Evolutionary conservation across 2,797 vertebrate species (phyloP), one percentile per base, ranked within the genome.

Genomic region (Arrhamphus sclerolepis): DNA sequence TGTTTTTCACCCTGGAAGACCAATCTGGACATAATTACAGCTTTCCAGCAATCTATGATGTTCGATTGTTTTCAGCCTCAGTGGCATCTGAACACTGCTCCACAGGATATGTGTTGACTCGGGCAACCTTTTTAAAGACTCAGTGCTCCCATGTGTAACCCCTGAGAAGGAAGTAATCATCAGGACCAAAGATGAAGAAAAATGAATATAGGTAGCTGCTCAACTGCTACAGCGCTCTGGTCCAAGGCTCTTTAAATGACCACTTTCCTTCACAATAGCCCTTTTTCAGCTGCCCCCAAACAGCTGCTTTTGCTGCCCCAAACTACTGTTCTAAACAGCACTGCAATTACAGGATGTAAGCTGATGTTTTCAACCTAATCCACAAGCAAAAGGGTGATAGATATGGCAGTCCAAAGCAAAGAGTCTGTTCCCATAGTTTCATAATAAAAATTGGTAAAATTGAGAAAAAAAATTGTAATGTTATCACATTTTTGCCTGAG

Each of bases 81-180:
- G 44, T 54, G 69, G 50, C 42, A 14, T 48, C 55, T 56, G 62
- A 58, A 47, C 46, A 17, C 56, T 19, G 24, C 62, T 66, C 57
- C 16, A 42, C 40, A 13, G 66, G 72, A 65, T 40, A 38, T n/a
- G 42, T 77, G 66, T 81, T 70, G 70, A 78, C 66, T 70, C 59
- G 75, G 65, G 54, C 48, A 56, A 62, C 56, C 72, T 60, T 85
- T 75, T 48, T 54, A 73, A 22, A 50, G 69, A 84, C 81, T 86
- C 82, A 24, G 49, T 70, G 75, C 42, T 70, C 57, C 46, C 57
- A 60, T 46, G 70, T 75, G 70, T 65, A 64, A 75, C 66, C 73
- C 72, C 40, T 47, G 65, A 65, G 74, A 82, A 63, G 56, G 48
- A 16, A 69, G 72, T 50, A 77, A 83, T 81, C 62, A 82, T 59